Base-by-base conservation (phyloP, 2,797 vertebrate species). In the Menidia menidia region DNA sequence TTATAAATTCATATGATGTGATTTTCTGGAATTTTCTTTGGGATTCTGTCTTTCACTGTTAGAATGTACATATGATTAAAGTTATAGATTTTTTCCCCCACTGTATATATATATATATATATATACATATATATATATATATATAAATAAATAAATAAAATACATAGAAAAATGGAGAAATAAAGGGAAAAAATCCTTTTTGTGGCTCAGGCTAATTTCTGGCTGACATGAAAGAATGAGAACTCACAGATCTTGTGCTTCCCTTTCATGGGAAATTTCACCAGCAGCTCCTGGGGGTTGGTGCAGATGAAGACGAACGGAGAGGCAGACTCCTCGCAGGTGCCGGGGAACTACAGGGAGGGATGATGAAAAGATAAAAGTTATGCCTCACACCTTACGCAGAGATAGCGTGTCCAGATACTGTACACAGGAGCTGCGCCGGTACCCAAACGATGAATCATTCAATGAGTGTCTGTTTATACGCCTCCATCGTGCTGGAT, bases 181-280 rank as follows among this genome's bases (percentile, higher is more conserved):
- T 35, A 74, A 58, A 56, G 2, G 51, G 4, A 48, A 10, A 25
- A 39, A 67, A 44, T 0, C 5, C 45, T 65, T 10, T 41, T n/a
- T n/a, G n/a, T n/a, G n/a, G n/a, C n/a, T n/a, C n/a, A n/a, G n/a
- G n/a, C n/a, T n/a, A n/a, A n/a, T n/a, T 83, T 80, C 62, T 84
- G 75, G 77, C 42, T 48, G 52, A 84, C 80, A 92, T 89, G 79
- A 90, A 89, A 93, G 79, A 79, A 83, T 70, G 19, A 82, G 78
- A 85, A 98, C 97, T 99, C 96, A 99, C 98, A 99, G 93, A 99
- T 97, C 95, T 99, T 99, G 92, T 94, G 97, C 90, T 96, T 97
- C 87, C 98, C 98, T 96, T 98, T 99, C 93, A 99, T 95, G 91
- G 97, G 97, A 90, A 99, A 98, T 95, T 99, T 99, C 91, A 99